Percentiles rank a stretch among this genome's conserved stretches.
These are phyloP conservation scores for Oreocharis arfaki DNA, from an alignment of 2,113 vertebrate genomes.

Conservation along the genomic window DNA sequence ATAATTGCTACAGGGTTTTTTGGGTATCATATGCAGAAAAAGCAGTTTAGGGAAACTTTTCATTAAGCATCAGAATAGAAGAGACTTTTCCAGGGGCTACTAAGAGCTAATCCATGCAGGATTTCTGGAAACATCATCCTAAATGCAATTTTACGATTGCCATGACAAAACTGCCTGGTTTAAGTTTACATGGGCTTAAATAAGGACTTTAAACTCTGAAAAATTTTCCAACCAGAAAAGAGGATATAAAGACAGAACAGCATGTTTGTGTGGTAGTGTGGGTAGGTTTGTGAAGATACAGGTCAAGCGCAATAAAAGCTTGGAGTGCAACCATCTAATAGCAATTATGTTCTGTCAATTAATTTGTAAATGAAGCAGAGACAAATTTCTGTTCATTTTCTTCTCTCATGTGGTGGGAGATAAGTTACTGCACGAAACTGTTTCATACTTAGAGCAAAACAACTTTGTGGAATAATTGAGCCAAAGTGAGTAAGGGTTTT, in stretches of 20 bases:
- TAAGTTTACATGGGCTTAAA: neutral
- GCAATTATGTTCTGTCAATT: neutral
- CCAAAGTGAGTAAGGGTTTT: neutral
- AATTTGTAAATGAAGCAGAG: neutral
- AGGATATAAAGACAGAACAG: neutral
- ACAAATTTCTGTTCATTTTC: neutral
- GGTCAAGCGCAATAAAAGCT: neutral
- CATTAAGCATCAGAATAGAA: neutral
- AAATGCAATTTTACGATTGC: neutral
- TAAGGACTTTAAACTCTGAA: neutral
- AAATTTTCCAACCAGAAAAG: neutral
- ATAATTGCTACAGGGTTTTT: neutral
- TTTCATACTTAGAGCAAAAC: neutral
- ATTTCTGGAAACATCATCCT: neutral
- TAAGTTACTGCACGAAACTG: neutral
- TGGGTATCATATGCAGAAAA: neutral
- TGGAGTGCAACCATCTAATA: neutral
- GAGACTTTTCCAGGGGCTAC: neutral
- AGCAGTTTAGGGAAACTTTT: neutral
- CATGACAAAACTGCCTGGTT: neutral
- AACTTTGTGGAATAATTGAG: neutral
- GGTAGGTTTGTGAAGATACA: neutral
- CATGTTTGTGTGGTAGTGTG: neutral
- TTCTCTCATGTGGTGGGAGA: neutral
- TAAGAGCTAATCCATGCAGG: neutral